These are phyloP conservation scores for Eupristina koningsbergeri DNA, from an alignment of 1,140 invertebrate genomes.

Conservation along the genomic window DNA sequence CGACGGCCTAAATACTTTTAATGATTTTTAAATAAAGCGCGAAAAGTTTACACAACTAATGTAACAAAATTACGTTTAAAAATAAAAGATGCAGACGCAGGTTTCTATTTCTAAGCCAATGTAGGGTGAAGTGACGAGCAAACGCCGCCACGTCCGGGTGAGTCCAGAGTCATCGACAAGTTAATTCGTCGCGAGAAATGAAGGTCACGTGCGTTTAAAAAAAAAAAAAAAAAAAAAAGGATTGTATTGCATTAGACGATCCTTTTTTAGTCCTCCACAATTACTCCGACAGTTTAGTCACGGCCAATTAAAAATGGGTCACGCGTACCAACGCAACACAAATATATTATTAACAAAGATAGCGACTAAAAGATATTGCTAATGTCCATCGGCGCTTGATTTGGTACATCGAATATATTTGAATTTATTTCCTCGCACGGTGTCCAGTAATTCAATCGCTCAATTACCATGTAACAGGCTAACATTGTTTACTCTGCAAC, in stretches of 20 bases:
- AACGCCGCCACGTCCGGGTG: neutral
- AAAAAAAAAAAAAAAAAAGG: no score
- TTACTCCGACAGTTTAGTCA: neutral
- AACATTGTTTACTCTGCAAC: neutral
- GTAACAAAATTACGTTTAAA: neutral
- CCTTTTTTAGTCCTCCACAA: constrained; percentile 16
- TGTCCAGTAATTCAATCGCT: neutral
- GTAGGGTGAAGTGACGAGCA: neutral
- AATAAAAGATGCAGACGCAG: neutral
- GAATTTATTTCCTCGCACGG: neutral
- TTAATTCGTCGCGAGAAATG: constrained; percentile 1
- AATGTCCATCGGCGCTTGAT: neutral
- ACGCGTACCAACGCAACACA: neutral
- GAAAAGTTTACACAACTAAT: neutral
- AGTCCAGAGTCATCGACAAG: constrained; percentile 28
- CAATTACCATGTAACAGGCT: neutral
- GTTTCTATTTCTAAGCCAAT: neutral
- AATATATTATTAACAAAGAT: no score
- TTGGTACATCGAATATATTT: neutral
- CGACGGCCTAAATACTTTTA: neutral
- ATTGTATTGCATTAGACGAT: neutral
- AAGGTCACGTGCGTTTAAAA: constrained; percentile 14
- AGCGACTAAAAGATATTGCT: neutral
- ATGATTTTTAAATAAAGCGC: neutral
- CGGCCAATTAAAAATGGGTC: constrained; percentile 30